A percentile compares a stretch with the other conserved stretches of the same genome.
Evolutionary conservation across 1,140 invertebrate species (phyloP).

Genomic region (Bombus ignitus): DNA sequence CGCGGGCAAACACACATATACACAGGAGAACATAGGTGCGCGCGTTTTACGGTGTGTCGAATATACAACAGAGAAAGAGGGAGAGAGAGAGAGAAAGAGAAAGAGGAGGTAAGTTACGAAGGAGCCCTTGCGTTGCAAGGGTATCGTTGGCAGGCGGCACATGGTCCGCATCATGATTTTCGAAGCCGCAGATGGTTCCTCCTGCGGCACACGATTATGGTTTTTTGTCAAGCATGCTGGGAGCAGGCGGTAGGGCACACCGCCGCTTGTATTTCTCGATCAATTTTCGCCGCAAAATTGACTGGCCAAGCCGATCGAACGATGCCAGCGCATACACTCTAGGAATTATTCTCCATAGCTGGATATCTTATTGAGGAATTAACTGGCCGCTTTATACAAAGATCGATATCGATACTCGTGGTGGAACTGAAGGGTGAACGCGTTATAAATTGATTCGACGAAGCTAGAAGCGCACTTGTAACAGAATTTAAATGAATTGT

Average conservation of each 20-base stretch:
- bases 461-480: too few species aligned
- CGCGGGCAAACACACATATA: neutral
- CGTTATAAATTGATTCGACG: too few species aligned
- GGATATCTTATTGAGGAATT: neutral
- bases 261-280: conserved; percentile 53
- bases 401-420: neutral
- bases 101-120: conserved; percentile 34
- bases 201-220: conserved; percentile 73
- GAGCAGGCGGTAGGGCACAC: conserved; percentile 67
- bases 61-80: neutral
- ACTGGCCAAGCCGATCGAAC: conserved; percentile 9
- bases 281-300: conserved; percentile 63
- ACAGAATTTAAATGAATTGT: too few species aligned
- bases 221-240: conserved; percentile 66
- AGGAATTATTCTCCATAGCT: neutral
- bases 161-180: conserved; percentile 72
- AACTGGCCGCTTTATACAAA: neutral
- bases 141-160: conserved; percentile 69
- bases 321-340: neutral
- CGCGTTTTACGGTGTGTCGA: neutral
- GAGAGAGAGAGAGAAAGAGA: neutral
- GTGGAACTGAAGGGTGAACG: too few species aligned
- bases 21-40: too few species aligned
- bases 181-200: conserved; percentile 76
- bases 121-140: conserved; percentile 52